Evolutionary conservation across 2,797 vertebrate species (phyloP).

Genomic region (Bucorvus abyssinicus): DNA sequence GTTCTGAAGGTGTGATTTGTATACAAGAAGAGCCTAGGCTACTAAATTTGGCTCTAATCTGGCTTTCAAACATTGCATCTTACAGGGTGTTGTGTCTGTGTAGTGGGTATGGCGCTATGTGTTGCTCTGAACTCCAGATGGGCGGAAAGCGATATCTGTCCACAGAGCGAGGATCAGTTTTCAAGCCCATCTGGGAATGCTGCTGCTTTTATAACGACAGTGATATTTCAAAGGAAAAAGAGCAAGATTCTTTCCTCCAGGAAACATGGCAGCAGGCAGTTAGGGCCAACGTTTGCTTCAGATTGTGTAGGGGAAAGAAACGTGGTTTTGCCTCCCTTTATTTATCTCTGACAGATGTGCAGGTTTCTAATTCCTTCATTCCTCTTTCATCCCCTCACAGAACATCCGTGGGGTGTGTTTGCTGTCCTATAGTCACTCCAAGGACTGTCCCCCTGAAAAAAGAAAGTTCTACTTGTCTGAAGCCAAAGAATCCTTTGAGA

Average conservation of each 20-base stretch:
- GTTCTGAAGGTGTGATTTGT: background rate
- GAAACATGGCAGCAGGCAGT: background rate
- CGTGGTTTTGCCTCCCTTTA: background rate
- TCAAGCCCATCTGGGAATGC: background rate
- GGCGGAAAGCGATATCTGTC: background rate
- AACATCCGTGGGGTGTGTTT: constrained; percentile 87
- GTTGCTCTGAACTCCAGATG: background rate
- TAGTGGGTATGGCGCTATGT: background rate
- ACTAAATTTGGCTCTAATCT: background rate
- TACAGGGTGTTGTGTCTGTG: background rate
- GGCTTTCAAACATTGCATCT: background rate
- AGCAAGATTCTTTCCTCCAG: background rate
- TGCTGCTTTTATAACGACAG: background rate
- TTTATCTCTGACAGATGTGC: background rate
- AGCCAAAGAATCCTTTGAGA: constrained; percentile 87
- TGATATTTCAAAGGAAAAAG: background rate
- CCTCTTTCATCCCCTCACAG: constrained; percentile 64
- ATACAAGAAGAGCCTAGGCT: background rate
- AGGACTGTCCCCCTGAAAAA: constrained; percentile 73
- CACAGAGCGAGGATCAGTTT: background rate
- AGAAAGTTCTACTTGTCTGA: constrained; percentile 74
- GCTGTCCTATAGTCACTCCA: constrained; percentile 85
- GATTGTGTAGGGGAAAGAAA: background rate
- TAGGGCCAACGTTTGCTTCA: background rate
- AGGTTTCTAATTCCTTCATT: background rate